phyloP scores from a whole-genome alignment of 2,797 vertebrate species.

The Macropodus opercularis region DNA sequence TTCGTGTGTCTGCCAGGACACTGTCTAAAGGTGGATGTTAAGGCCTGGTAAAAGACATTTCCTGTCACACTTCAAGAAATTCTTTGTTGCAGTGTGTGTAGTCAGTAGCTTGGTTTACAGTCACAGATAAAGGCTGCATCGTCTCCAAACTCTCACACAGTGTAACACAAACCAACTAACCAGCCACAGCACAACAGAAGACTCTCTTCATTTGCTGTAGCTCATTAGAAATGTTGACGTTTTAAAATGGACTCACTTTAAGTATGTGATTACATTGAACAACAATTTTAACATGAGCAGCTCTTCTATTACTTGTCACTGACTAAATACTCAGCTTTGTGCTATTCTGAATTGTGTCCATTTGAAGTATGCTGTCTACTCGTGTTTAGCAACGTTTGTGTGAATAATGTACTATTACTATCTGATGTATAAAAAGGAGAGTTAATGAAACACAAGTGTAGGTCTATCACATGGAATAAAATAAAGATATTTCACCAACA shows the following conservation, averaged over 20 bases:
- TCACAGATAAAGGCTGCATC: constrained; percentile 54
- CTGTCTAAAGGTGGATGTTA: constrained; percentile 48
- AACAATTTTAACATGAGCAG: constrained; percentile 73
- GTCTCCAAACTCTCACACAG: constrained; percentile 31
- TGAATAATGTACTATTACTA: constrained; percentile 91
- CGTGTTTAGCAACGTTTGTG: constrained; percentile 93
- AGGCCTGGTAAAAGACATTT: constrained; percentile 48
- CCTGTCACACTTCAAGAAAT: constrained; percentile 45
- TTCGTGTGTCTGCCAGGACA: constrained; percentile 73
- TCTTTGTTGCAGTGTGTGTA: constrained; percentile 49
- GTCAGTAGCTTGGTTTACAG: constrained; percentile 69
- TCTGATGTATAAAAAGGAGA: constrained; percentile 89
- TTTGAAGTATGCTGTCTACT: constrained; percentile 90
- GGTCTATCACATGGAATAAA: constrained; percentile 87
- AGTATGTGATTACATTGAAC: constrained; percentile 69
- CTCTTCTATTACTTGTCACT: constrained; percentile 81
- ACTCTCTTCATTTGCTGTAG: constrained; percentile 71
- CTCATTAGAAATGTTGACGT: constrained; percentile 72
- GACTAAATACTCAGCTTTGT: constrained; percentile 89
- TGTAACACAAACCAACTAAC: constrained; percentile 58
- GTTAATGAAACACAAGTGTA: constrained; percentile 86
- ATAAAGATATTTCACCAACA: constrained; percentile 89
- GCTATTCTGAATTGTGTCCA: constrained; percentile 88
- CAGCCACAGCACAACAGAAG: constrained; percentile 75
- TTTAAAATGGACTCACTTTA: constrained; percentile 69